Evolutionary conservation across 2,113 vertebrate genomes (phyloP).

Genomic region (Sorex araneus): DNA sequence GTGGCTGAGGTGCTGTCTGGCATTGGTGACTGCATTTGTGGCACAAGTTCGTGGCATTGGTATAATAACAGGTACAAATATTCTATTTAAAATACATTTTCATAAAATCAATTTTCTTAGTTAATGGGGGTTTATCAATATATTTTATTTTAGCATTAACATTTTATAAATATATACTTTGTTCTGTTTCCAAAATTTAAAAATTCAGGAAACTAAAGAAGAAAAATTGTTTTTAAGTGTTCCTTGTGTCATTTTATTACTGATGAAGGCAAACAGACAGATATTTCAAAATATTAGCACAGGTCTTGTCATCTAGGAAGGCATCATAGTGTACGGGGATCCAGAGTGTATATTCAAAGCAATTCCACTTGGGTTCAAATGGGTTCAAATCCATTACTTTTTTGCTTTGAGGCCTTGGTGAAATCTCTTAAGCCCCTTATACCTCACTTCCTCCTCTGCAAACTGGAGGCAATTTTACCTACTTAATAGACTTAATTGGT

Average conservation of each 20-base stretch:
- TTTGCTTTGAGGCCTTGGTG: background rate
- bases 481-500: background rate
- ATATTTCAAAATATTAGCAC: background rate
- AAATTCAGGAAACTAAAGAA: slow-evolving; percentile 43
- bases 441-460: background rate
- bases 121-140: background rate
- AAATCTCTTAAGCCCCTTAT: background rate
- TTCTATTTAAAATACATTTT: background rate
- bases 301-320: background rate
- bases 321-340: background rate
- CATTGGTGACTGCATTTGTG: slow-evolving; percentile 87
- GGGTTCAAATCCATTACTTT: background rate
- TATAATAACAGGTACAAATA: slow-evolving; percentile 86
- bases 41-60: slow-evolving; percentile 86
- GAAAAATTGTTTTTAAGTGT: slow-evolving; percentile 1
- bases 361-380: background rate
- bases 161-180: slow-evolving; percentile 49
- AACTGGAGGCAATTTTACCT: background rate
- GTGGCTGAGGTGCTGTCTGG: slow-evolving; percentile 93
- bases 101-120: background rate
- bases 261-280: background rate
- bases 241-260: background rate
- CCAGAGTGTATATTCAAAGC: background rate
- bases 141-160: background rate
- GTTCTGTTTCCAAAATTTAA: slow-evolving; percentile 48